Evolutionary conservation across 1,140 invertebrate species (phyloP).

Genomic region (Zaprionus kolodkinae): DNA sequence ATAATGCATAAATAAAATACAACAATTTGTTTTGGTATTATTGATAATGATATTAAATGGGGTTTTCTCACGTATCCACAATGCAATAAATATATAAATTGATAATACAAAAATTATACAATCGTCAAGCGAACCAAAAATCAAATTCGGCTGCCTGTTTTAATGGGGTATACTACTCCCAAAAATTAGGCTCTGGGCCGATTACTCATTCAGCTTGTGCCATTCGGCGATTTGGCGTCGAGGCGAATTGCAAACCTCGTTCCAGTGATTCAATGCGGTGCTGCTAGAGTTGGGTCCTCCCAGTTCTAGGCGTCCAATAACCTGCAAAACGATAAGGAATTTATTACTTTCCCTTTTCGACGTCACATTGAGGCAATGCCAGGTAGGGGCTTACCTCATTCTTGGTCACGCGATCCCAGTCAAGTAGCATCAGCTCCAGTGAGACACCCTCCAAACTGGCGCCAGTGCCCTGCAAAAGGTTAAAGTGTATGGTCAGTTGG

Average conservation of each 20-base stretch:
- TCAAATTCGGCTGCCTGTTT: slow-evolving; percentile 35
- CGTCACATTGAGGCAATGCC: not conserved
- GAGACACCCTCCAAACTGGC: slow-evolving; percentile 95
- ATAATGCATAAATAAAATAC: slow-evolving; percentile 16
- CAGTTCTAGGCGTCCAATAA: slow-evolving; percentile 96
- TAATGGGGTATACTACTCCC: slow-evolving; percentile 29
- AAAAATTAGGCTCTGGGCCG: slow-evolving; percentile 12
- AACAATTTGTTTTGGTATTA: not conserved
- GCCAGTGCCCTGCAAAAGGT: slow-evolving; percentile 85
- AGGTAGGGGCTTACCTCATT: slow-evolving; percentile 94
- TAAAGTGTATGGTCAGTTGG: not conserved
- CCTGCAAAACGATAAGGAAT: slow-evolving; percentile 85
- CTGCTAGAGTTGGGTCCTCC: slow-evolving; percentile 91
- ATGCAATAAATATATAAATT: slow-evolving; percentile 12
- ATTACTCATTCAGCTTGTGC: slow-evolving; percentile 97
- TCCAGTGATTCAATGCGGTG: slow-evolving; percentile 96
- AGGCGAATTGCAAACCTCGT: slow-evolving; percentile 97
- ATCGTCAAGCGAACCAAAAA: slow-evolving; percentile 8
- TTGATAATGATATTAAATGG: not conserved
- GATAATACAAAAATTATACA: slow-evolving; percentile 4
- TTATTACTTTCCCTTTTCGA: slow-evolving; percentile 7
- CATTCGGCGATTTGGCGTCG: slow-evolving; percentile 98
- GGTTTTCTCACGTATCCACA: slow-evolving; percentile 21
- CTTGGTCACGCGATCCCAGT: slow-evolving; percentile 99
- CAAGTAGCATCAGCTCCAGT: slow-evolving; percentile 96